phyloP scores from a whole-genome alignment of 2,888 invertebrate genomes.

The Drosophila longiperda region DNA sequence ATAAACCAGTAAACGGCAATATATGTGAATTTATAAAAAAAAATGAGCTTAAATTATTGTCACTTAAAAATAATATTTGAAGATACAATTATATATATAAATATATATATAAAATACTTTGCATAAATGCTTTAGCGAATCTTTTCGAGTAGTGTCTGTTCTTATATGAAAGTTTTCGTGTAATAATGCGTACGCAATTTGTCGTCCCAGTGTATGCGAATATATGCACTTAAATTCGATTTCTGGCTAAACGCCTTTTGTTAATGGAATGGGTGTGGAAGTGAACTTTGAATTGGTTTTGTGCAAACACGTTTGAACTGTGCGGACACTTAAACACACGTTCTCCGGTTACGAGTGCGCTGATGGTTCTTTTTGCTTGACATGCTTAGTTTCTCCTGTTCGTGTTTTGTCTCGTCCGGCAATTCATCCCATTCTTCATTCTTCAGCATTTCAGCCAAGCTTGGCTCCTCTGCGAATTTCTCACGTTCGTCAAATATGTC shows the following conservation, averaged over 20 bases:
- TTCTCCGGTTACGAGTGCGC: conserved; percentile 31
- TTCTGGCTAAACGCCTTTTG: conserved; percentile 26
- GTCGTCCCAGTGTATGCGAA: conserved; percentile 7
- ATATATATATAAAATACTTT: background rate
- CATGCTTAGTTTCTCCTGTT: background rate
- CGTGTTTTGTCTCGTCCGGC: background rate
- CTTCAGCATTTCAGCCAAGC: conserved; percentile 28
- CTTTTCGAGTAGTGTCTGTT: conserved; percentile 21
- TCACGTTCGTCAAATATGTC: conserved; percentile 12
- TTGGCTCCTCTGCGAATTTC: background rate
- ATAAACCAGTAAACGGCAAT: background rate
- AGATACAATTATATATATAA: too few species aligned
- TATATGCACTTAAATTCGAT: conserved; percentile 22
- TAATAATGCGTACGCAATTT: conserved; percentile 7
- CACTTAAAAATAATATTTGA: background rate
- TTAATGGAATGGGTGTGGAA: conserved; percentile 6
- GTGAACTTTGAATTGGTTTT: conserved; percentile 25
- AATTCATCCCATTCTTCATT: conserved; percentile 1
- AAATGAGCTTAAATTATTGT: background rate
- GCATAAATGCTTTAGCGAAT: conserved; percentile 1
- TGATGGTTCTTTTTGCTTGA: background rate
- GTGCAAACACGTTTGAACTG: conserved; percentile 24
- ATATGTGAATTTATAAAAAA: background rate
- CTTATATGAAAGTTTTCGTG: conserved; percentile 9
- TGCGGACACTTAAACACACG: conserved; percentile 27